Percentiles rank a stretch among this genome's conserved stretches.
Conservation (phyloP, 2,797 vertebrate species). For the Anabas testudineus region DNA sequence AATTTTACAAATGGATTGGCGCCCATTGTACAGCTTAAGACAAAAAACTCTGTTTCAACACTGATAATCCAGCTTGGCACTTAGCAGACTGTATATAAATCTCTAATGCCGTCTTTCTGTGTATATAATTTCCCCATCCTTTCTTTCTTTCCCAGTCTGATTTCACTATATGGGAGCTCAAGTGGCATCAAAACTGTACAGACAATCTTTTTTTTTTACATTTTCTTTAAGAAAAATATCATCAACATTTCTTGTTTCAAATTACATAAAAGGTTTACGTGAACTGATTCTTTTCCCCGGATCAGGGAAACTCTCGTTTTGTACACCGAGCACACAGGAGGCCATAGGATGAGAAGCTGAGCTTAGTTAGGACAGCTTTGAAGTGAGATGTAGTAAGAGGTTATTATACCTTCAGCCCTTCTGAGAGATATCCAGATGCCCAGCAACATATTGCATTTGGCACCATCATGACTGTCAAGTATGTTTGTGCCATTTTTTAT, state of each 20-base stretch:
- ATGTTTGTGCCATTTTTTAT: constrained; percentile 13
- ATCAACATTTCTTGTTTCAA: constrained; percentile 67
- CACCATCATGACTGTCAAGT: constrained; percentile 58
- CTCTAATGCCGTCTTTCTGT: constrained; percentile 80
- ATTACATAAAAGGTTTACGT: constrained; percentile 58
- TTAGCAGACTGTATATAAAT: constrained; percentile 85
- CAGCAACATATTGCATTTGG: constrained; percentile 64
- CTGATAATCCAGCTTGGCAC: constrained; percentile 85
- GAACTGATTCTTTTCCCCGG: constrained; percentile 47
- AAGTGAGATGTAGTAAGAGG: constrained; percentile 65
- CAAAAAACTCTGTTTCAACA: constrained; percentile 84
- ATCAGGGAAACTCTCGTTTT: constrained; percentile 45
- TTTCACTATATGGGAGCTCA: constrained; percentile 71
- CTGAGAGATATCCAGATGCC: constrained; percentile 63
- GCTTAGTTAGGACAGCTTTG: constrained; percentile 68
- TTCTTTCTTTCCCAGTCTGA: constrained; percentile 73
- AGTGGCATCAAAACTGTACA: constrained; percentile 74
- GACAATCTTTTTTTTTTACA: constrained; percentile 64
- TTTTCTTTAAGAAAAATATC: no score
- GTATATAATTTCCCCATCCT: constrained; percentile 79
- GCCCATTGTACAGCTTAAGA: constrained; percentile 83
- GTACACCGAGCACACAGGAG: constrained; percentile 51
- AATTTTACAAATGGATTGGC: constrained; percentile 85
- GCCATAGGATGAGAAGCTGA: constrained; percentile 55
- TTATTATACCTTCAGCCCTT: constrained; percentile 69